Evolutionary conservation across 2,888 invertebrate genomes (phyloP).

Genomic region (Dicycla oo): DNA sequence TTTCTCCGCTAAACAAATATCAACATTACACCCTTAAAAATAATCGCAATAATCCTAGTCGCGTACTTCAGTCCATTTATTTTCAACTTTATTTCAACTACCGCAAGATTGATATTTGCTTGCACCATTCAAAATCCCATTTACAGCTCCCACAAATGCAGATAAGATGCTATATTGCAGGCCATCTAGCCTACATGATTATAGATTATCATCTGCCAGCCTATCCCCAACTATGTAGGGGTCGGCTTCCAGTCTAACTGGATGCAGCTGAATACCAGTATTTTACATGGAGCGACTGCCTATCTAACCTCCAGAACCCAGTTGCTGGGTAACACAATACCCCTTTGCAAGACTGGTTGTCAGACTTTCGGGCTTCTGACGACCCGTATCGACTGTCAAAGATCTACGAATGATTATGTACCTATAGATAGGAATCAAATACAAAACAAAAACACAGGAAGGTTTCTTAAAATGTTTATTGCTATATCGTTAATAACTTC

Average conservation of each 20-base stretch:
- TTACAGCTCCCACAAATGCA: not conserved
- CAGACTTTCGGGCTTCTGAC: not conserved
- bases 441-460: not conserved
- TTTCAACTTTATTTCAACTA: not conserved
- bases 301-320: not conserved
- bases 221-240: not conserved
- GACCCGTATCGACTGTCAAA: not conserved
- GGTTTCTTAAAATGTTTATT: conserved; percentile 12
- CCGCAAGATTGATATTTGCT: not conserved
- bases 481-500: conserved; percentile 9
- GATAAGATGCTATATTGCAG: too few species aligned
- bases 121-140: not conserved
- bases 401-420: not conserved
- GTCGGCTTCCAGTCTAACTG: not conserved
- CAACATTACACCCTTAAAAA: not conserved
- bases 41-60: too few species aligned
- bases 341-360: not conserved
- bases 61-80: not conserved
- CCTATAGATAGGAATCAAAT: not conserved
- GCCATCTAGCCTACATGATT: not conserved
- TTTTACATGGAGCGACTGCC: not conserved
- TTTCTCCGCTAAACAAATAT: not conserved
- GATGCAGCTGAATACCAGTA: not conserved
- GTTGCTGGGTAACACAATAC: not conserved
- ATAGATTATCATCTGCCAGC: not conserved